Conservation (phyloP, 2,888 invertebrate genomes). For the Bembecia ichneumoniformis region DNA sequence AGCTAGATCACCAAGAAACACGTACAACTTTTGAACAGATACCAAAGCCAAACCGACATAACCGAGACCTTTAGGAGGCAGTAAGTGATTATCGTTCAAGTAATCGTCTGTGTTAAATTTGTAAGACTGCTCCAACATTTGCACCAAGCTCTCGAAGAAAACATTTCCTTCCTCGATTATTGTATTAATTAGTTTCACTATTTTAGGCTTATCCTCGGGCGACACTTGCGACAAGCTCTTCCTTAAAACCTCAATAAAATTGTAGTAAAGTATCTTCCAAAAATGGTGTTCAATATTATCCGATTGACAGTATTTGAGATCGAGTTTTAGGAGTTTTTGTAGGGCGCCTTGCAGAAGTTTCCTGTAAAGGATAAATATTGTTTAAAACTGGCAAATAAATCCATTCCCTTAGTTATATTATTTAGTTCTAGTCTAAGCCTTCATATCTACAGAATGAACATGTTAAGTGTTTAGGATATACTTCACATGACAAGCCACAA, state of each 20-base stretch:
- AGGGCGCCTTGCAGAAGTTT: conserved; percentile 78
- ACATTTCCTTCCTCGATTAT: conserved; percentile 85
- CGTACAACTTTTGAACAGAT: conserved; percentile 88
- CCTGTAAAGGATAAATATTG: conserved; percentile 27
- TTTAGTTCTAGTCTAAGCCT: no score
- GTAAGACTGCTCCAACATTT: conserved; percentile 81
- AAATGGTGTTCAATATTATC: conserved; percentile 91
- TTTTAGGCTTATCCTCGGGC: conserved; percentile 75
- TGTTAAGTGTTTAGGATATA: no score
- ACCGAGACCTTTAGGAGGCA: conserved; percentile 75
- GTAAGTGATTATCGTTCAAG: conserved; percentile 71
- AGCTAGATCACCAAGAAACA: conserved; percentile 93
- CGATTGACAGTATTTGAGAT: conserved; percentile 88
- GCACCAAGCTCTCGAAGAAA: conserved; percentile 84
- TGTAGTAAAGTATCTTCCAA: conserved; percentile 93
- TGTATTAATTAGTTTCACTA: conserved; percentile 75
- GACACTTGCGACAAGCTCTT: conserved; percentile 76
- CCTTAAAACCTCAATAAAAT: conserved; percentile 86
- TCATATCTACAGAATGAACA: no score
- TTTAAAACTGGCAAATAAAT: no score
- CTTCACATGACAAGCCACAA: no score
- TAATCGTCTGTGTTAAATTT: conserved; percentile 79
- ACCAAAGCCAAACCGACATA: conserved; percentile 83
- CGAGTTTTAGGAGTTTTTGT: conserved; percentile 78
- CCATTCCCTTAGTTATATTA: no score